Percentiles rank a stretch among this genome's conserved stretches.
Evolutionary conservation across 2,797 vertebrate species (phyloP).

Genomic region (Gastrophryne carolinensis): DNA sequence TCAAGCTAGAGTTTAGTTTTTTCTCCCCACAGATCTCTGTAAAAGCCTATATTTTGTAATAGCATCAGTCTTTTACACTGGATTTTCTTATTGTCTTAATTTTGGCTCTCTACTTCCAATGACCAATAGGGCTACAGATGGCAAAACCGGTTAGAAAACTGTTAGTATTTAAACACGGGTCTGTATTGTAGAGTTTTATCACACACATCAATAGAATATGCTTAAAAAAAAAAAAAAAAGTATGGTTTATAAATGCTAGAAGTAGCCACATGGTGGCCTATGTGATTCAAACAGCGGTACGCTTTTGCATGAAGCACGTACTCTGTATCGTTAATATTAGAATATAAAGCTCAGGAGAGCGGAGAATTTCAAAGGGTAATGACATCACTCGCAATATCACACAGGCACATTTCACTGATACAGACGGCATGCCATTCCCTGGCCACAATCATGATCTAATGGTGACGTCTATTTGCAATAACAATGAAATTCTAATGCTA

Average conservation of each 20-base stretch:
- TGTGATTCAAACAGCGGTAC: not conserved
- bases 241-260: constrained; percentile 10
- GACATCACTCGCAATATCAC: constrained; percentile 21
- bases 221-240: too few relatives aligned
- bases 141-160: too few relatives aligned
- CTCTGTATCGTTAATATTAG: constrained; percentile 24
- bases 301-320: constrained; percentile 4
- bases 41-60: too few relatives aligned
- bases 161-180: too few relatives aligned
- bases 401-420: constrained; percentile 14
- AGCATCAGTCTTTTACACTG: too few relatives aligned
- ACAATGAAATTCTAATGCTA: constrained; percentile 13
- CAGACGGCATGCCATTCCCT: constrained; percentile 7
- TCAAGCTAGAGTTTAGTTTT: too few relatives aligned
- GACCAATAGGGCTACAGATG: too few relatives aligned
- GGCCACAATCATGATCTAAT: constrained; percentile 17
- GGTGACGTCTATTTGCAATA: constrained; percentile 7
- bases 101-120: too few relatives aligned
- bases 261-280: constrained; percentile 34
- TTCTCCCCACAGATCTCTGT: too few relatives aligned
- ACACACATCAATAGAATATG: too few relatives aligned
- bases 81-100: too few relatives aligned
- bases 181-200: too few relatives aligned
- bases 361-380: constrained; percentile 20
- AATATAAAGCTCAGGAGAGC: constrained; percentile 29